Conservation (phyloP, 2,797 vertebrate genomes). For the Lithobates sylvaticus region DNA sequence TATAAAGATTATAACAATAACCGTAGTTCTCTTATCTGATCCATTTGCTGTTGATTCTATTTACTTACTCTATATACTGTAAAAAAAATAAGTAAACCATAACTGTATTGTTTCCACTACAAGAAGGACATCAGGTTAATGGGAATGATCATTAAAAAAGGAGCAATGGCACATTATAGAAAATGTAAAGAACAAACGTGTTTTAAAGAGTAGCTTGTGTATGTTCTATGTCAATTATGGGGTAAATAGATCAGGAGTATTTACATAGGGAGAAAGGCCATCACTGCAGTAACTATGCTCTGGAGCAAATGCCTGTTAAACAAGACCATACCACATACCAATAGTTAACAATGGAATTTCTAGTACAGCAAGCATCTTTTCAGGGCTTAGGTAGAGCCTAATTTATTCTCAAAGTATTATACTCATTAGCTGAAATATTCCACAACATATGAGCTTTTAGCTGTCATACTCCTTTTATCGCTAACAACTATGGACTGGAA, state of each 20-base stretch:
- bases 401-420: not conserved
- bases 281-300: not conserved
- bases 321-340: not conserved
- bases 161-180: no score
- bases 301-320: not conserved
- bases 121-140: not conserved
- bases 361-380: not conserved
- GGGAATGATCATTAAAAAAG: not conserved
- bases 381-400: not conserved
- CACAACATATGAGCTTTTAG: not conserved
- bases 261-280: not conserved
- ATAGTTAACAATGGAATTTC: not conserved
- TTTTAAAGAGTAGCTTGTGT: not conserved
- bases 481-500: conserved; percentile 12
- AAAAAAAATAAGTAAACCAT: no score
- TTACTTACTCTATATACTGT: no score
- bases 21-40: no score
- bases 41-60: no score
- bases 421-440: not conserved
- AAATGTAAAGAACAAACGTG: no score
- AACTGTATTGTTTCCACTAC: not conserved
- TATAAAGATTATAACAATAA: no score
- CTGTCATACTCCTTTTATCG: conserved; percentile 19
- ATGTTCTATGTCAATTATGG: not conserved
- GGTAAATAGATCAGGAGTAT: not conserved